A percentile compares a stretch with the other conserved stretches of the same genome.
Conservation (phyloP, 37 sponge, comb jelly and placozoan genomes). For the Axinella damicornis region DNA sequence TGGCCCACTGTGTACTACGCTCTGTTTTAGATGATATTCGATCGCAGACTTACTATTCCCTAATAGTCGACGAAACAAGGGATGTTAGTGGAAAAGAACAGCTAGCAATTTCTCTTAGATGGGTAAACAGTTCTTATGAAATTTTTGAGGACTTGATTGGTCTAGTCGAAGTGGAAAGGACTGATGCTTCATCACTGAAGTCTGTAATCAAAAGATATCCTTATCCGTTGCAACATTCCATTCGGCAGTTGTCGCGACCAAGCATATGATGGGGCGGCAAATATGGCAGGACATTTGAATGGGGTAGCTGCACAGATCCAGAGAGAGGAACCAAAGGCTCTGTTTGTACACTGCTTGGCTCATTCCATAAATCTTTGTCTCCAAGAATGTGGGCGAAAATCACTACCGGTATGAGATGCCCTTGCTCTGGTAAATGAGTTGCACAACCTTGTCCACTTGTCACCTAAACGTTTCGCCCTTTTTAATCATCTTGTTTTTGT, state of each 20-base stretch:
- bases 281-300: slow-evolving; percentile 49
- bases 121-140: too few species aligned
- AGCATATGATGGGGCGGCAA: slow-evolving; percentile 53
- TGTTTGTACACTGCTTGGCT: slow-evolving; percentile 29
- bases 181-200: slow-evolving; percentile 26
- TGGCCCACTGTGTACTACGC: too few species aligned
- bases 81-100: too few species aligned
- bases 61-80: too few species aligned
- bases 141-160: too few species aligned
- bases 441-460: slow-evolving; percentile 13
- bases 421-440: slow-evolving; percentile 19
- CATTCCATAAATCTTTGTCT: slow-evolving; percentile 24
- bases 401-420: slow-evolving; percentile 27
- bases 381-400: slow-evolving; percentile 8
- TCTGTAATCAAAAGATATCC: slow-evolving; percentile 43
- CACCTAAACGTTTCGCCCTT: slow-evolving; percentile 20
- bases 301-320: slow-evolving; percentile 53
- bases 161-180: too few species aligned
- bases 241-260: slow-evolving; percentile 46
- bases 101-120: too few species aligned
- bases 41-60: too few species aligned
- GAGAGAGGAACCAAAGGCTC: slow-evolving; percentile 22
- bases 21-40: too few species aligned
- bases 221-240: slow-evolving; percentile 37
- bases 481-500: slow-evolving; percentile 23